Conservation (phyloP, 2,797 vertebrate genomes). For the Poeciliopsis paucimaculata region DNA sequence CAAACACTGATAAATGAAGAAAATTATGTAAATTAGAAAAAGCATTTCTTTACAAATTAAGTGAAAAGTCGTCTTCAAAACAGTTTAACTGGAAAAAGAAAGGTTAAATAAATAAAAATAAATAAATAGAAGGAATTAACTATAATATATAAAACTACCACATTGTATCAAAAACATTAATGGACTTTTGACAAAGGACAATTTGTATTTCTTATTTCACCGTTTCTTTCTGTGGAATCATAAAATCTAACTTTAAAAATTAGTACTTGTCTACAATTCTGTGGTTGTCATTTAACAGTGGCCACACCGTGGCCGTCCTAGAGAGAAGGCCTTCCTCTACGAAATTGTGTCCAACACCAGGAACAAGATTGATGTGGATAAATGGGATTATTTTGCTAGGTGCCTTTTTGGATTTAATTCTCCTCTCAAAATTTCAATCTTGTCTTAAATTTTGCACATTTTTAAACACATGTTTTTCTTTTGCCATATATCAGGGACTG, state of each 20-base stretch:
- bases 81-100: background rate
- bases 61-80: background rate
- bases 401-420: conserved; percentile 49
- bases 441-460: background rate
- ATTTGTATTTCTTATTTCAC: background rate
- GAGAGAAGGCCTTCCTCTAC: conserved; percentile 93
- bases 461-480: background rate
- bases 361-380: conserved; percentile 96
- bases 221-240: background rate
- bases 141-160: background rate
- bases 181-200: background rate
- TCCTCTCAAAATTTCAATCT: background rate
- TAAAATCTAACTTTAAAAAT: background rate
- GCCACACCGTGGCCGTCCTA: conserved; percentile 84
- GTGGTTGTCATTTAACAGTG: conserved; percentile 74
- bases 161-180: background rate
- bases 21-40: background rate
- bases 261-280: background rate
- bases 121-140: background rate
- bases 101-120: background rate
- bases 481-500: conserved; percentile 85
- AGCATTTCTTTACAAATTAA: background rate
- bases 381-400: conserved; percentile 99
- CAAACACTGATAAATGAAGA: no score
- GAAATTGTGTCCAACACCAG: conserved; percentile 96